Base-by-base conservation (phyloP, 2,113 vertebrate species). In the Globicephala melas region DNA sequence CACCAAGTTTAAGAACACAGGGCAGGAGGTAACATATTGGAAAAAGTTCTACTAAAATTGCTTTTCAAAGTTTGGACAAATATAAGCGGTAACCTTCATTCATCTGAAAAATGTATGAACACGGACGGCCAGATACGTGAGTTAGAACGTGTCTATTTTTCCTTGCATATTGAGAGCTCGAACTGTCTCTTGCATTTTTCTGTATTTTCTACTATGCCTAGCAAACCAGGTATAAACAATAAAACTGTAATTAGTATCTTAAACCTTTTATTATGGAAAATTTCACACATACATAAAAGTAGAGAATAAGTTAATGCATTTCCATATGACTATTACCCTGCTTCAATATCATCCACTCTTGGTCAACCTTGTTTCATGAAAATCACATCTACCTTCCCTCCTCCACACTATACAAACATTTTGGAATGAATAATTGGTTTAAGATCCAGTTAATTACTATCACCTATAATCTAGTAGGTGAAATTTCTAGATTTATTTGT, bases 401-500 rank as follows among this genome's bases (percentile, higher is more conserved):
- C 31, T 81, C 44, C 33, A 53, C 36, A 71, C 47, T 58, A 74
- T 6, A 76, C 25, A 47, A 95, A 60, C 76, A 94, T 83, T 97
- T 95, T 50, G 87, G 47, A 86, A 82, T 47, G 76, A 85, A 86
- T 83, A 77, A 36, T 28, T 84, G 50, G 20, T 44, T 92, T 79
- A 82, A 96, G 44, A 79, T 31, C 11, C 80, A 95, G 38, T 53
- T 93, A 93, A 85, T 47, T 14, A 67, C 53, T 73, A 87, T 92
- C 83, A 89, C 90, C 68, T 96, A 79, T 38, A 94, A 96, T 80
- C 36, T 55, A 93, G 71, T 33, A 85, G 82, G 68, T 89, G 44
- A 97, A 10, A 26, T 36, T 95, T 73, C 62, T 63, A 95, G 79
- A 92, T 89, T 73, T 93, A 97, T 92, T 97, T 95, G 79, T 83